Evolutionary conservation across 1,140 invertebrate genomes (phyloP), one percentile per base, ranked within the genome.

Genomic region (Eupeodes corollae): DNA sequence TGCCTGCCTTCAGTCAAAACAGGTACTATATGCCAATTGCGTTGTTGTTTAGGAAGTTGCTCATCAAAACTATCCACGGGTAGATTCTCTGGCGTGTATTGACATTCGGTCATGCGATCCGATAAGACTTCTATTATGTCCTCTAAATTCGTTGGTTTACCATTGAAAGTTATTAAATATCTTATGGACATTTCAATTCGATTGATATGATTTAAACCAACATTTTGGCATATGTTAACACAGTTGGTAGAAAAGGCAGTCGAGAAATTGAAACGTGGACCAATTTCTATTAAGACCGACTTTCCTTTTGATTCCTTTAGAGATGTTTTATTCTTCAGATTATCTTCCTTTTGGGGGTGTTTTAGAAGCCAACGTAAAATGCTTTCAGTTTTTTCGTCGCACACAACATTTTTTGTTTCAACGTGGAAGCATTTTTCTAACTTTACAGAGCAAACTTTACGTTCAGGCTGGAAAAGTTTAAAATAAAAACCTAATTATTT

Each of bases 161-260:
- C 56, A 46, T 54, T 58, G 50, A 75, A 78, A 15, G 68, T 73
- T 37, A 95, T 73, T 2, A 83, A 66, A 67, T 94, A 96, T 49
- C 89, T 76, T 3, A 74, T 80, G 0, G 88, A 87, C 15, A 76
- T 70, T 75, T 98, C 93, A 43, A 98, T 71, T 44, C 92, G 76
- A 2, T 68, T 75, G 2, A 96, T 73, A 66, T 81, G 75, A 19
- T 69, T 66, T 6, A 95, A 66, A 8, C 86, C 82, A 42, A 93
- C 76, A 50, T 88, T 85, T 52, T 83, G 76, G 67, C 88, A 94
- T 53, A 98, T 95, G 26, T 91, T 91, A 5, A 96, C 87, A 42
- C 90, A 88, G 72, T 98, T 97, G 51, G 88, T 94, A 1, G 91
- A 96, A 61, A 91, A 91, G 1, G 92, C 81, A 34, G 92, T 95